phyloP scores from a whole-genome alignment of 2,888 invertebrate species.

The Melangyna quadrimaculata region DNA sequence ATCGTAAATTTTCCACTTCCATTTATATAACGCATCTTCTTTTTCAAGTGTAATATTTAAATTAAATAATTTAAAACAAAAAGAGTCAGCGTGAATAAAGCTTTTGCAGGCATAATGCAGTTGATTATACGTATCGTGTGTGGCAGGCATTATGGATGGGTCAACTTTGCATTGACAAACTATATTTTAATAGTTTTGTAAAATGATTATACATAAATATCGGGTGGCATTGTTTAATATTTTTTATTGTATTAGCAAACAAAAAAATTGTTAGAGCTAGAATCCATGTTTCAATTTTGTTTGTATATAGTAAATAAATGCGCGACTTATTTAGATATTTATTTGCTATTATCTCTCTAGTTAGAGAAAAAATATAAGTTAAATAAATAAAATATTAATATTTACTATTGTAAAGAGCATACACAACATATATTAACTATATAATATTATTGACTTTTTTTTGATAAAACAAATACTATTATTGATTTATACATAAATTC shows the following conservation, averaged over 20 bases:
- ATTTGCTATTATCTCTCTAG: slow-evolving; percentile 67
- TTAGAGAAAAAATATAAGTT: slow-evolving; percentile 57
- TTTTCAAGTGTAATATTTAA: slow-evolving; percentile 67
- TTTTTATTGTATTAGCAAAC: slow-evolving; percentile 12
- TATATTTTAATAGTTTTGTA: slow-evolving; percentile 69
- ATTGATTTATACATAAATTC: slow-evolving; percentile 47
- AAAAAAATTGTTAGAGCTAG: slow-evolving; percentile 32
- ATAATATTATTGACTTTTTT: slow-evolving; percentile 66
- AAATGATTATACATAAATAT: slow-evolving; percentile 15
- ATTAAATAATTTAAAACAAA: slow-evolving; percentile 46
- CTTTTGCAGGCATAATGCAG: slow-evolving; percentile 51
- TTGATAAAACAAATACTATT: slow-evolving; percentile 54
- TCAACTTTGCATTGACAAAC: slow-evolving; percentile 49
- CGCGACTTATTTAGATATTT: slow-evolving; percentile 67
- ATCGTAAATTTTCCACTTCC: slow-evolving; percentile 67
- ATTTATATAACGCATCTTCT: slow-evolving; percentile 56
- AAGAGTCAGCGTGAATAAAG: slow-evolving; percentile 33
- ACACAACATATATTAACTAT: slow-evolving; percentile 32
- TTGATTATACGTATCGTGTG: slow-evolving; percentile 49
- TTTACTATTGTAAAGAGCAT: slow-evolving; percentile 71
- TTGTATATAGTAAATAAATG: slow-evolving; percentile 61
- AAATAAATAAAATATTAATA: slow-evolving; percentile 66
- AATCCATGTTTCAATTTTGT: slow-evolving; percentile 58
- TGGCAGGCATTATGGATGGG: slow-evolving; percentile 37
- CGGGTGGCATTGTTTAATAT: slow-evolving; percentile 40